Conservation (phyloP, 2,797 vertebrate genomes). For the Sebastes itinus region DNA sequence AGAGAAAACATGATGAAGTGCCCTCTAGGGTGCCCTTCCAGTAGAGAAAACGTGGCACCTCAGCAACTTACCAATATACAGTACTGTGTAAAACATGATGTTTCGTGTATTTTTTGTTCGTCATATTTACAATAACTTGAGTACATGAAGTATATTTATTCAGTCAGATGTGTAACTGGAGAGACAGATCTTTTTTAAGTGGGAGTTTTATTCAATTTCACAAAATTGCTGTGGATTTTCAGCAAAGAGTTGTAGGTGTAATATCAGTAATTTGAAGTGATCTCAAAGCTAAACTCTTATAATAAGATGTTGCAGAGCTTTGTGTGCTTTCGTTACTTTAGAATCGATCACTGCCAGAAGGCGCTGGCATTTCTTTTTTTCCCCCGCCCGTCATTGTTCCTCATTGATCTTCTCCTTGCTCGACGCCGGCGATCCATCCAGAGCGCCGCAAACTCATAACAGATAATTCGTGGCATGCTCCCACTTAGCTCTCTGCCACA, state of each 20-base stretch:
- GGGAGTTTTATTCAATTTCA: neutral
- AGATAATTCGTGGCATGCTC: conserved; percentile 65
- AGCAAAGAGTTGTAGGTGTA: neutral
- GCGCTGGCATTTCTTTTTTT: conserved; percentile 8
- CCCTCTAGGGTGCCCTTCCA: no score
- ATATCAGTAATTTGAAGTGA: neutral
- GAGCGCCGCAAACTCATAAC: conserved; percentile 57
- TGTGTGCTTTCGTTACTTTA: conserved; percentile 13
- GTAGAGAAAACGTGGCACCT: no score
- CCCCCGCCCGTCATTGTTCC: conserved; percentile 41
- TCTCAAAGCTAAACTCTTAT: conserved; percentile 12
- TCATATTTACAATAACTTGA: neutral
- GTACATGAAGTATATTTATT: neutral
- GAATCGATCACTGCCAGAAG: conserved; percentile 6
- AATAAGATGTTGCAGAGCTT: neutral
- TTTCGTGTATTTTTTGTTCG: neutral
- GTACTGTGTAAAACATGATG: neutral
- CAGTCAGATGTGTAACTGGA: neutral
- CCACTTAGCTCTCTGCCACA: conserved; percentile 40
- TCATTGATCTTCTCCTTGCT: conserved; percentile 61
- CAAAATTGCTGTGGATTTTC: neutral
- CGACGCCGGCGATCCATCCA: conserved; percentile 40
- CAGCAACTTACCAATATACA: neutral
- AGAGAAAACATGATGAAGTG: accelerated
- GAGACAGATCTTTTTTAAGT: neutral